Conservation (phyloP, 2,888 invertebrate genomes). For the Strigamia transsilvanica region DNA sequence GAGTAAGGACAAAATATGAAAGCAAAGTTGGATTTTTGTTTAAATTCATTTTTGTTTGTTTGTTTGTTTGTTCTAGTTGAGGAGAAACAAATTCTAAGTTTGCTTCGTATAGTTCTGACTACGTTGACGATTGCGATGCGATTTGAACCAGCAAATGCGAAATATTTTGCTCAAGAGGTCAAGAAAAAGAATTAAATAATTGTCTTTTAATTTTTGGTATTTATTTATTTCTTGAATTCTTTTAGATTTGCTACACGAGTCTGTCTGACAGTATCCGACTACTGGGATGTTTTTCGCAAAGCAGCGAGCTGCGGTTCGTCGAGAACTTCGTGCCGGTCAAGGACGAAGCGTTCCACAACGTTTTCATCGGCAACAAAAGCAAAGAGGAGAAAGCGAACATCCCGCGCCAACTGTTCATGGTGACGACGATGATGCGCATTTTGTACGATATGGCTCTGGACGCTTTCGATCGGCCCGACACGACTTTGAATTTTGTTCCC, state of each 20-base stretch:
- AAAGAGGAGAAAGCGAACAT: slow-evolving; percentile 63
- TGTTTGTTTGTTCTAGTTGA: slow-evolving; percentile 59
- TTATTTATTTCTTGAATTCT: not conserved
- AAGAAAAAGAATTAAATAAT: too few species aligned
- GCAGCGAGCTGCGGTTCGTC: not conserved
- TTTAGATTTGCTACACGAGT: slow-evolving; percentile 88
- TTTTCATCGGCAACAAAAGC: slow-evolving; percentile 76
- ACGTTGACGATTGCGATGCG: slow-evolving; percentile 97
- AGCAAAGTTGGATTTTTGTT: not conserved
- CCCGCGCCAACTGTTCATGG: slow-evolving; percentile 80
- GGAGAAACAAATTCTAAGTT: slow-evolving; percentile 73
- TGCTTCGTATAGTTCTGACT: slow-evolving; percentile 89
- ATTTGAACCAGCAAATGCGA: slow-evolving; percentile 98
- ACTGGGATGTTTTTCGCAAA: slow-evolving; percentile 82
- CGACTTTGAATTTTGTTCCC: not conserved
- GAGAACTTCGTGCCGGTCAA: slow-evolving; percentile 58
- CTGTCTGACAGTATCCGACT: slow-evolving; percentile 90
- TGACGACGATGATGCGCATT: slow-evolving; percentile 83
- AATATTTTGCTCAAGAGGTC: slow-evolving; percentile 95
- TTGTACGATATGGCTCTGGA: slow-evolving; percentile 96
- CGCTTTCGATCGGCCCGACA: slow-evolving; percentile 83
- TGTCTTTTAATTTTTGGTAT: too few species aligned
- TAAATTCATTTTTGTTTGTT: too few species aligned
- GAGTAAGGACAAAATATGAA: not conserved
- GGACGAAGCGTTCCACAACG: slow-evolving; percentile 71